Percentiles rank a stretch among this genome's conserved stretches.
Conservation (phyloP, 2,797 vertebrate genomes). For the Tiaroga cobitis region DNA sequence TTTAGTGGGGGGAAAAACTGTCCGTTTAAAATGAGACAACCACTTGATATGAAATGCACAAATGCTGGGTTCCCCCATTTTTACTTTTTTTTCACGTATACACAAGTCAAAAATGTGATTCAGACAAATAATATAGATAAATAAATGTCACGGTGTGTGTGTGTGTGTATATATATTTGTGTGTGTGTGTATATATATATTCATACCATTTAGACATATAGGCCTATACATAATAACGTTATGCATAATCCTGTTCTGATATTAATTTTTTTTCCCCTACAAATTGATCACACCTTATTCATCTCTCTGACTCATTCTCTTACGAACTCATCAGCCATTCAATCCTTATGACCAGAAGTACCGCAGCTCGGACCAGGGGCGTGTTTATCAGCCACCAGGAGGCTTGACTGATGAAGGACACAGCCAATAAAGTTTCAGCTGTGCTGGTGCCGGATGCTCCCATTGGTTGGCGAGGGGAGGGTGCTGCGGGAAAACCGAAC, state of each 20-base stretch:
- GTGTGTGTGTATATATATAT: too few relatives aligned
- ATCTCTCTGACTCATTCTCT: slow-evolving; percentile 33
- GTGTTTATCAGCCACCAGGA: slow-evolving; percentile 12
- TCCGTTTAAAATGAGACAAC: not conserved
- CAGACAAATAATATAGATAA: not conserved
- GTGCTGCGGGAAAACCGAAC: slow-evolving; percentile 87
- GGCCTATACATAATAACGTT: not conserved
- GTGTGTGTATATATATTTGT: too few relatives aligned
- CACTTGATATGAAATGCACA: not conserved
- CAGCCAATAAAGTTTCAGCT: slow-evolving; percentile 68
- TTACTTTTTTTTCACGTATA: not conserved
- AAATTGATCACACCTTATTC: not conserved
- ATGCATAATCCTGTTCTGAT: too few relatives aligned
- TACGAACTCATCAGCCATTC: slow-evolving; percentile 43
- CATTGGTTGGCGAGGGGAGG: slow-evolving; percentile 71
- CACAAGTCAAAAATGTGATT: not conserved
- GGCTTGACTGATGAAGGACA: slow-evolving; percentile 57
- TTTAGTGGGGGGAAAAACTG: not conserved
- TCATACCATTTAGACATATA: not conserved
- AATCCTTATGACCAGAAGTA: slow-evolving; percentile 46
- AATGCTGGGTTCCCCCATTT: too few relatives aligned
- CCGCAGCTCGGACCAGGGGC: slow-evolving; percentile 47
- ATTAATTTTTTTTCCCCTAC: not conserved
- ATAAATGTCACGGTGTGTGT: not conserved
- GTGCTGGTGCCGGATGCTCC: slow-evolving; percentile 62